A percentile compares a stretch with the other conserved stretches of the same genome.
Conservation (phyloP, 2,113 vertebrate species). For the Amazona vittata region DNA sequence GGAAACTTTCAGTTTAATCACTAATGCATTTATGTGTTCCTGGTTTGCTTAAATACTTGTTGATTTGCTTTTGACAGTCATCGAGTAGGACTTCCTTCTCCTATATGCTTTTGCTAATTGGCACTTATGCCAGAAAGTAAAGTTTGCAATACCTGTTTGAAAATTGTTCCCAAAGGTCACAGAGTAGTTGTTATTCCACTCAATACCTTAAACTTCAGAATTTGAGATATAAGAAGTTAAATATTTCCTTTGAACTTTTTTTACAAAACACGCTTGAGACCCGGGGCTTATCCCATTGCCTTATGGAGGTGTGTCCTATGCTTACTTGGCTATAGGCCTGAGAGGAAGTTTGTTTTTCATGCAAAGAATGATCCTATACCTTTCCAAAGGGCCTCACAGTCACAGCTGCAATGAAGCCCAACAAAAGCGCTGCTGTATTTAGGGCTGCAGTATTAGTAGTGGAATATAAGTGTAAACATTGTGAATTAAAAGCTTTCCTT, state of each 20-base stretch:
- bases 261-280: neutral
- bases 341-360: neutral
- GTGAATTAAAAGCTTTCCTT: neutral
- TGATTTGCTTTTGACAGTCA: neutral
- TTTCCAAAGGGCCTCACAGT: neutral
- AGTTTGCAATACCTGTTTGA: neutral
- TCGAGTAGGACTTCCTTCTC: neutral
- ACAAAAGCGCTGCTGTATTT: neutral
- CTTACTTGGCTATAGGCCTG: neutral
- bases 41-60: neutral
- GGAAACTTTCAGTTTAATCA: neutral
- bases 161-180: slow-evolving; percentile 17
- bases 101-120: neutral
- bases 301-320: neutral
- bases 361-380: neutral
- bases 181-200: neutral
- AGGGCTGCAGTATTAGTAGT: neutral
- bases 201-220: neutral
- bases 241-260: neutral
- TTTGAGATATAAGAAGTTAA: neutral
- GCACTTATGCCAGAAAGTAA: neutral
- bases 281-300: neutral
- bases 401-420: neutral
- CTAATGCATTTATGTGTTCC: neutral
- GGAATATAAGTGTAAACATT: neutral